phyloP scores from a whole-genome alignment of 2,888 invertebrate species.

The Nemapogon koenigi region DNA sequence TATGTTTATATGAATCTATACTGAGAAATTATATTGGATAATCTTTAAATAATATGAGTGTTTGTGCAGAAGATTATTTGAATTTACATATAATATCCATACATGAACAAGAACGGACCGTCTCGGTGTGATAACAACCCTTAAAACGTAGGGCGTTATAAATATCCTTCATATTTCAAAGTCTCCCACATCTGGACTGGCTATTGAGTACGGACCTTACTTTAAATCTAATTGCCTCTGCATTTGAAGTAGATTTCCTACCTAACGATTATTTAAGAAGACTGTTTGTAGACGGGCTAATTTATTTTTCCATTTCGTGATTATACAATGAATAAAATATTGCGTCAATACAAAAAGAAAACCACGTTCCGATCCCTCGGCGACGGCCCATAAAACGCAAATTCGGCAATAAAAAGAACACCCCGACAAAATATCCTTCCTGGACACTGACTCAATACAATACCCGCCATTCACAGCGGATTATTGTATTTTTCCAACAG shows the following conservation, averaged over 20 bases:
- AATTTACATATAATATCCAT: no score
- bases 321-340: slow-evolving; percentile 8
- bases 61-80: no score
- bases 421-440: slow-evolving; percentile 58
- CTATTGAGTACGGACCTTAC: slow-evolving; percentile 41
- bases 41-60: no score
- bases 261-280: background rate
- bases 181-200: slow-evolving; percentile 61
- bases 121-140: slow-evolving; percentile 9
- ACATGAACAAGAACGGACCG: no score
- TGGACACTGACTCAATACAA: slow-evolving; percentile 63
- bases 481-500: slow-evolving; percentile 62
- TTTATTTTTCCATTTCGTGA: background rate
- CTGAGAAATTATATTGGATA: no score
- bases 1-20: no score
- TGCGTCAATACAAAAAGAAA: slow-evolving; percentile 8
- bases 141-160: slow-evolving; percentile 31
- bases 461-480: slow-evolving; percentile 49
- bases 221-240: slow-evolving; percentile 30
- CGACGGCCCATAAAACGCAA: slow-evolving; percentile 60
- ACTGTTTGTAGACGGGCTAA: background rate
- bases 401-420: slow-evolving; percentile 61
- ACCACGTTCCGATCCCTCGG: slow-evolving; percentile 33
- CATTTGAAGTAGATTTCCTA: slow-evolving; percentile 3
- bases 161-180: slow-evolving; percentile 63